Evolutionary conservation across 2,888 invertebrate species (phyloP), one percentile per base, ranked within the genome.

Genomic region (Microchrysa polita): DNA sequence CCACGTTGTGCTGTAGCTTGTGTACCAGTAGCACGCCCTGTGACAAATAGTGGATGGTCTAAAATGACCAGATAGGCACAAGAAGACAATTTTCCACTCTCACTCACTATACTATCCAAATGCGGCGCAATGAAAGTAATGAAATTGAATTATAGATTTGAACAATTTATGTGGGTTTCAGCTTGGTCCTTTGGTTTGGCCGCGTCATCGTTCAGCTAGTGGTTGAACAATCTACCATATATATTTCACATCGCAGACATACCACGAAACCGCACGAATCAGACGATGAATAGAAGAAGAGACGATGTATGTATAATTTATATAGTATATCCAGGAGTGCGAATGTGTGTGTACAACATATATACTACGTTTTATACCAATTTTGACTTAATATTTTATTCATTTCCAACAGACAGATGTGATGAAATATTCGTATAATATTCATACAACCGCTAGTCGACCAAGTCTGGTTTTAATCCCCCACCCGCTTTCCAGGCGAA

Each of bases 81-180:
- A 34, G 27, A 7, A 34, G 27, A 7, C 2, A n/a, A n/a, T n/a
- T n/a, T n/a, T n/a, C n/a, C n/a, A n/a, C n/a, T n/a, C n/a, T n/a
- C n/a, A 7, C 27, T 34, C 27, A 34, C 16, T 4, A n/a, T n/a
- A 48, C 48, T n/a, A n/a, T 48, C 55, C 2, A 57, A 59, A 27
- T 59, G 23, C 23, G 23, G 57, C 14, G 59, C 9, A 59, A 59
- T 12, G 23, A 2, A 59, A 27, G 59, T 59, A 59, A 59, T 59
- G 59, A 59, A 59, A 59, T 59, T 59, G 59, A 59, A 59, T 59
- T 59, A 59, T 59, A 59, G 59, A 59, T 59, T 59, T 14, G 59
- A 9, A 27, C 59, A 59, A 59, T 59, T 59, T 59, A 59, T 59
- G 59, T 59, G 59, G 59, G 27, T 59, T 59, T 48, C n/a, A 48